Base-by-base conservation (phyloP, 2,888 invertebrate genomes). In the Scrobipalpa atriplicella region DNA sequence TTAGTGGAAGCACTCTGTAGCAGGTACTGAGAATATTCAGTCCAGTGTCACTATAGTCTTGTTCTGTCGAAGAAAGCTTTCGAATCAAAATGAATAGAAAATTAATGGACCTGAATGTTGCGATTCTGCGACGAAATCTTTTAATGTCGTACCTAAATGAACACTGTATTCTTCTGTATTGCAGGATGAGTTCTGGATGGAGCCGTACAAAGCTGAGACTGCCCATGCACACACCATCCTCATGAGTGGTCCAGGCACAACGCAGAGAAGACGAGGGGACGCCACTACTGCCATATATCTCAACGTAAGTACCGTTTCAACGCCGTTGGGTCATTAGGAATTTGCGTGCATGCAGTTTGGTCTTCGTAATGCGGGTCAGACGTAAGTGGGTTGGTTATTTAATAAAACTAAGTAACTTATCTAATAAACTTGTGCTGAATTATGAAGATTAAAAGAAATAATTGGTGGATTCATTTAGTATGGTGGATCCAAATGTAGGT, bases 101-200 rank as follows among this genome's bases (percentile, higher is more conserved):
- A 29, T 29, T 5, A 5, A 29, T 29, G 43, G 13, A 43, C 13
- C 10, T 3, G 43, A 43, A 43, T 13, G 1, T 47, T 29, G 2
- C 29, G 29, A 29, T 3, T 41, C 41, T 5, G 13, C 8, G 41
- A 41, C 13, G 41, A 1, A 13, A n/a, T 13, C 8, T 41, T 41
- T 41, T 51, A 1, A 9, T 7, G 13, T 51, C n/a, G 51, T 29
- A 29, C 29, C 29, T 29, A 29, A 29, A 29, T 5, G 2, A 29
- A 29, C n/a, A n/a, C n/a, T 6, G 18, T 19, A 21, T 18, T 0
- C 8, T 54, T 47, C 7, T 47, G n/a, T 47, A 3, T 80, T 82
- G 2, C 78, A 92, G 92, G 90, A 89, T 21, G 92, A 92, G 68
- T 92, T 92, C 71, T 91, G 86, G 87, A 92, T 92, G 82, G 90